phyloP scores from a whole-genome alignment of 2,888 invertebrate genomes.

The Trichopria drosophilae region DNA sequence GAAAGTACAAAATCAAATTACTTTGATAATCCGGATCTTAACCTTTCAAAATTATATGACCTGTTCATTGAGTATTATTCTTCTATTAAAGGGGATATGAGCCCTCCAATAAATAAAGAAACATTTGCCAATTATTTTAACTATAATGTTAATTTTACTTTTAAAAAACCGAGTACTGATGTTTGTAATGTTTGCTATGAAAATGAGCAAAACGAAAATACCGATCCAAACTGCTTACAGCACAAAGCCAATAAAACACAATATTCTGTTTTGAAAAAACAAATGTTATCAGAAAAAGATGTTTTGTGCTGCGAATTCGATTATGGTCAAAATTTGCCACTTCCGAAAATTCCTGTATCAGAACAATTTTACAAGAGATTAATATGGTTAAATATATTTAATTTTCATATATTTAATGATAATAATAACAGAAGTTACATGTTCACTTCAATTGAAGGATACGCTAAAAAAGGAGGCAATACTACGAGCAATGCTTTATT shows the following conservation, averaged over 20 bases:
- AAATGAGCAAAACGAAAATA: no score
- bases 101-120: slow-evolving; percentile 7
- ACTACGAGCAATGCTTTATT: slow-evolving; percentile 13
- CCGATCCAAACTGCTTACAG: no score
- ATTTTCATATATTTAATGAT: slow-evolving; percentile 18
- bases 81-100: slow-evolving; percentile 5
- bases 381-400: slow-evolving; percentile 26
- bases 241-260: no score
- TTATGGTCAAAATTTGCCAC: no score
- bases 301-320: no score
- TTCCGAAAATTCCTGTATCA: no score
- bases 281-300: slow-evolving; percentile 2
- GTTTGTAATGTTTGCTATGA: slow-evolving; percentile 14
- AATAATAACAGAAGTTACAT: slow-evolving; percentile 28
- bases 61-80: slow-evolving; percentile 12
- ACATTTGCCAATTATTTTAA: slow-evolving; percentile 23
- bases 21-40: slow-evolving; percentile 16
- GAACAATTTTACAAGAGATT: no score
- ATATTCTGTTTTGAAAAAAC: no score
- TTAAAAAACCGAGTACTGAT: slow-evolving; percentile 13
- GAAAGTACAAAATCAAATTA: slow-evolving; percentile 14
- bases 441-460: slow-evolving; percentile 24
- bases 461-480: slow-evolving; percentile 21
- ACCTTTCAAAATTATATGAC: slow-evolving; percentile 3
- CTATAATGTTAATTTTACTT: no score